phyloP scores from a whole-genome alignment of 1,140 invertebrate genomes.

The Apolygus lucorum region DNA sequence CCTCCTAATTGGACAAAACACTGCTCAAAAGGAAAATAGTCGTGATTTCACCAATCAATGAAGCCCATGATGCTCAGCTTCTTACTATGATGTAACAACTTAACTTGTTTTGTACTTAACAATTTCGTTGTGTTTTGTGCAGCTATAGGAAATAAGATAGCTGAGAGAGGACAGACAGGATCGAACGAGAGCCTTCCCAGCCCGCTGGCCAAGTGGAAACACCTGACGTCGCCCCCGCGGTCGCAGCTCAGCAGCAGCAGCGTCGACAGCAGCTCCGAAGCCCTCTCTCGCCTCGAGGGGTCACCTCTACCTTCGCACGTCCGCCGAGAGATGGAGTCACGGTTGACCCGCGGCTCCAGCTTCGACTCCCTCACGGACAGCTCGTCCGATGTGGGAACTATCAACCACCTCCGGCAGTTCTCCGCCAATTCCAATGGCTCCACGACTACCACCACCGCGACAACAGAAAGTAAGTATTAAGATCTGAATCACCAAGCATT shows the following conservation, averaged over 20 bases:
- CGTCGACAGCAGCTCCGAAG: neutral
- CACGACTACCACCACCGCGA: neutral
- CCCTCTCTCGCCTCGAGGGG: too few relatives aligned
- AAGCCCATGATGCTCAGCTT: too few relatives aligned
- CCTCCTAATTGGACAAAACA: too few relatives aligned
- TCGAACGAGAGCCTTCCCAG: neutral
- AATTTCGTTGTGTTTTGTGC: too few relatives aligned
- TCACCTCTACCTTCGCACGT: too few relatives aligned
- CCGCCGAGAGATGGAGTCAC: neutral
- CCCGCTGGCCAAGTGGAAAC: neutral
- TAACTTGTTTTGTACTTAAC: too few relatives aligned
- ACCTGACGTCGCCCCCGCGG: too few relatives aligned
- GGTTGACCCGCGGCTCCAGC: neutral
- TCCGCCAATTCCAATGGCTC: neutral
- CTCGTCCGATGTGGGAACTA: neutral
- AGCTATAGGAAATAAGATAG: slow-evolving; percentile 1
- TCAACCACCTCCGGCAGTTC: neutral
- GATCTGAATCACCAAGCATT: too few relatives aligned
- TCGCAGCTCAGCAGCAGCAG: neutral
- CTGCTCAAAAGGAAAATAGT: too few relatives aligned
- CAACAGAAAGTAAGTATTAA: neutral
- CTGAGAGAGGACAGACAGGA: neutral
- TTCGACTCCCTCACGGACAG: neutral
- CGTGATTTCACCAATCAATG: too few relatives aligned
- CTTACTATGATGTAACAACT: too few relatives aligned